A percentile compares a stretch with the other conserved stretches of the same genome.
These are phyloP conservation scores for Blastobasis lacticolella DNA, from an alignment of 2,888 invertebrate genomes.

Conservation along the genomic window DNA sequence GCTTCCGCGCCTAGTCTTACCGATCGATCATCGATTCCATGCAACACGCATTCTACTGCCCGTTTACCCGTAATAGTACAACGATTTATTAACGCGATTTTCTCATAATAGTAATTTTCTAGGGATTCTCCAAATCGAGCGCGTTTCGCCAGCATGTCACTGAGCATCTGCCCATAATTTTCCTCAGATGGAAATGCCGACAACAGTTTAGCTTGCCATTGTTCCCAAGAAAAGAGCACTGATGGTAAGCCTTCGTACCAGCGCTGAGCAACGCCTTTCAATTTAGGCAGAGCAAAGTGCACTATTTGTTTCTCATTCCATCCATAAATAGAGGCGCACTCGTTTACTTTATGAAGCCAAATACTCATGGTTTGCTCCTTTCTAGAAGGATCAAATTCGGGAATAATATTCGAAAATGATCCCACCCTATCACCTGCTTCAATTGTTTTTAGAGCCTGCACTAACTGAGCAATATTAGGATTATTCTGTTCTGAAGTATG, in stretches of 20 bases:
- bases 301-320: slow-evolving; percentile 4
- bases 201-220: slow-evolving; percentile 6
- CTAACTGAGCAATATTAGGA: neutral
- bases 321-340: slow-evolving; percentile 2
- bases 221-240: slow-evolving; percentile 1
- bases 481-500: no score
- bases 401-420: neutral
- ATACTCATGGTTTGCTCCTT: no score
- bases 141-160: slow-evolving; percentile 1
- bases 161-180: slow-evolving; percentile 5
- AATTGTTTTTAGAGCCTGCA: neutral
- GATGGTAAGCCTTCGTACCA: slow-evolving; percentile 5
- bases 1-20: slow-evolving; percentile 1
- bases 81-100: slow-evolving; percentile 1
- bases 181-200: slow-evolving; percentile 4
- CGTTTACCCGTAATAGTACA: slow-evolving; percentile 1
- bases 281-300: slow-evolving; percentile 4
- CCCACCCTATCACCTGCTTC: neutral
- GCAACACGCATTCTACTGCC: slow-evolving; percentile 1
- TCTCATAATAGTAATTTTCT: slow-evolving; percentile 6
- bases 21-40: slow-evolving; percentile 1
- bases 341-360: no score
- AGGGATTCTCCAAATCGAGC: slow-evolving; percentile 1
- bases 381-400: no score
- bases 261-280: slow-evolving; percentile 3